Evolutionary conservation across 2,113 vertebrate species (phyloP), one percentile per base, ranked within the genome.

Genomic region (Coregonus clupeaformis): DNA sequence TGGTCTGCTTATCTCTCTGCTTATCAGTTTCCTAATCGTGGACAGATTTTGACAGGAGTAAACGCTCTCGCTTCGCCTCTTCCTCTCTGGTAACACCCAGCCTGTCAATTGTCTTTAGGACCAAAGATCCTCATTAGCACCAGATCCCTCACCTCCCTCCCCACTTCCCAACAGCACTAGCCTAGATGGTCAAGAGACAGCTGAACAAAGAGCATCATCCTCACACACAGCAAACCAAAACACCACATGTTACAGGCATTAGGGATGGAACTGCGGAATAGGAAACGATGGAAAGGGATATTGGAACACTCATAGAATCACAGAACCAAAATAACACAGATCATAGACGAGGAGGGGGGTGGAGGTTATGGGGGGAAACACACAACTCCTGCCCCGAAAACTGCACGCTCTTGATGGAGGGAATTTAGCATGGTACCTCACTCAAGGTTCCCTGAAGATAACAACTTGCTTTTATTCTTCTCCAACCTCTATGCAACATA

Each of bases 201-300:
- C 62, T 36, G 66, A n/a, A 32, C 13, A 13, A 20, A 29, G 42
- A 66, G 29, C 49, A 27, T 60, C 57, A 60, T 42, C 36, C 49
- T 52, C 64, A 67, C 81, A 76, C 71, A 74, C 76, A 87, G 84
- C 79, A 14, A 6, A 85, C 83, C 76, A 76, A 49, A 49, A 49
- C 85, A 65, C 64, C 89, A 91, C 87, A 89, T 90, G 86, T 78
- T 91, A 77, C 81, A 79, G 69, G 77, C 84, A 87, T 86, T 79
- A 82, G 75, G 76, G 73, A 78, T 70, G 74, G 72, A 79, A 87
- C 80, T 36, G 82, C 20, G 45, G 24, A 64, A 81, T 75, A 83
- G 80, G 82, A 85, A 86, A 85, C 52, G 68, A 75, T 74, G 83
- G 47, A 49, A 81, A 76, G 76, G 27, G 60, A 70, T 79, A 75